phyloP scores from a whole-genome alignment of 2,113 vertebrate genomes.

The Strix aluco region DNA sequence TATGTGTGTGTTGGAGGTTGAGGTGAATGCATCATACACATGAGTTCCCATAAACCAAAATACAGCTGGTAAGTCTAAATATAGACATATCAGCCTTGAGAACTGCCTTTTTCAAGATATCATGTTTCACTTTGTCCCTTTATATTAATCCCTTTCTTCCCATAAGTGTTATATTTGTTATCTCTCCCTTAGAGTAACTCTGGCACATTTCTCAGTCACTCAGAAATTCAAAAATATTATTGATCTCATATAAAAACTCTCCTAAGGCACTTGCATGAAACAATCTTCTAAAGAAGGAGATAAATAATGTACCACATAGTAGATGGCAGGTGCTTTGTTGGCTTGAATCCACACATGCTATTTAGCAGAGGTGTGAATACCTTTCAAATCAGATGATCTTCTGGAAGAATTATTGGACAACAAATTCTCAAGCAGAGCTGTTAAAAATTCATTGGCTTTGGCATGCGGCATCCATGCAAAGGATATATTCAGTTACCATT shows the following conservation, averaged over 20 bases:
- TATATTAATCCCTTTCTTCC: not conserved
- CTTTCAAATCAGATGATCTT: not conserved
- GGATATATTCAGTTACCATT: not conserved
- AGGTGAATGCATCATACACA: not conserved
- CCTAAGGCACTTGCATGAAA: not conserved
- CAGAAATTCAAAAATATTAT: constrained; percentile 18
- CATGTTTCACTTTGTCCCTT: not conserved
- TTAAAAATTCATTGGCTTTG: not conserved
- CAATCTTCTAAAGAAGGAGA: not conserved
- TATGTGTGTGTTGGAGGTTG: not conserved
- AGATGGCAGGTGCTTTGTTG: not conserved
- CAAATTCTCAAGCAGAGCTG: not conserved
- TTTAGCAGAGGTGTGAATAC: not conserved
- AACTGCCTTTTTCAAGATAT: not conserved
- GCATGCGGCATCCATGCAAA: not conserved
- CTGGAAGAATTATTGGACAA: not conserved
- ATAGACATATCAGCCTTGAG: not conserved
- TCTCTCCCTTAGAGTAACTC: not conserved
- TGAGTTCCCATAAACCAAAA: not conserved
- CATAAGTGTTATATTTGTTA: not conserved
- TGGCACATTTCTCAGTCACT: not conserved
- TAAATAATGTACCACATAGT: not conserved
- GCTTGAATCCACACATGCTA: not conserved
- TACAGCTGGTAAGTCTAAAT: not conserved
- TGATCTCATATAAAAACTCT: not conserved